Evolutionary conservation across 2,888 invertebrate genomes (phyloP).

Genomic region (Trichopria drosophilae): DNA sequence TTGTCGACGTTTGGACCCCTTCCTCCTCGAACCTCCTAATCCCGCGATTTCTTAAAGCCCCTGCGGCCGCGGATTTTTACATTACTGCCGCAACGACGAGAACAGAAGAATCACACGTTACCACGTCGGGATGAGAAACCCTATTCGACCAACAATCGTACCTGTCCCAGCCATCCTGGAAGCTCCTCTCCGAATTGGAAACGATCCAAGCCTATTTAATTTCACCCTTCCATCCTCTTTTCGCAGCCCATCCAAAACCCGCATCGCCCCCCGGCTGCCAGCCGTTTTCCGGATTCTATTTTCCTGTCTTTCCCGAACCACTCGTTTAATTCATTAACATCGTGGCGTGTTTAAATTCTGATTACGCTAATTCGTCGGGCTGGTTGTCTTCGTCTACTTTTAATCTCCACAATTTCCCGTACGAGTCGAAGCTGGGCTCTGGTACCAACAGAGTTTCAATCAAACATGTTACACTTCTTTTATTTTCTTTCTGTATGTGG

Average conservation of each 20-base stretch:
- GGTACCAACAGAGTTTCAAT: slow-evolving; percentile 24
- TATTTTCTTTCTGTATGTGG: too few relatives aligned
- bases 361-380: slow-evolving; percentile 36
- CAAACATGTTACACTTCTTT: too few relatives aligned
- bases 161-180: slow-evolving; percentile 12
- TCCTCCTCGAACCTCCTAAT: too few relatives aligned
- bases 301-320: slow-evolving; percentile 16
- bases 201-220: slow-evolving; percentile 44
- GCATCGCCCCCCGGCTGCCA: slow-evolving; percentile 3
- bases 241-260: too few relatives aligned
- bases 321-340: slow-evolving; percentile 24
- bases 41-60: too few relatives aligned
- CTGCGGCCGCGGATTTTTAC: too few relatives aligned
- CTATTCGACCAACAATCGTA: slow-evolving; percentile 5
- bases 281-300: background rate
- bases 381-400: slow-evolving; percentile 8
- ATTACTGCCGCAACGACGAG: too few relatives aligned
- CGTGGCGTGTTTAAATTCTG: slow-evolving; percentile 37
- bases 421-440: slow-evolving; percentile 1
- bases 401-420: slow-evolving; percentile 5
- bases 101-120: too few relatives aligned
- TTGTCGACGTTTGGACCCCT: too few relatives aligned
- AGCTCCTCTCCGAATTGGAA: slow-evolving; percentile 37
- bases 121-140: too few relatives aligned
- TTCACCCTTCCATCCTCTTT: slow-evolving; percentile 24